Conservation (phyloP, 2,113 vertebrate species). For the Suricata suricatta region DNA sequence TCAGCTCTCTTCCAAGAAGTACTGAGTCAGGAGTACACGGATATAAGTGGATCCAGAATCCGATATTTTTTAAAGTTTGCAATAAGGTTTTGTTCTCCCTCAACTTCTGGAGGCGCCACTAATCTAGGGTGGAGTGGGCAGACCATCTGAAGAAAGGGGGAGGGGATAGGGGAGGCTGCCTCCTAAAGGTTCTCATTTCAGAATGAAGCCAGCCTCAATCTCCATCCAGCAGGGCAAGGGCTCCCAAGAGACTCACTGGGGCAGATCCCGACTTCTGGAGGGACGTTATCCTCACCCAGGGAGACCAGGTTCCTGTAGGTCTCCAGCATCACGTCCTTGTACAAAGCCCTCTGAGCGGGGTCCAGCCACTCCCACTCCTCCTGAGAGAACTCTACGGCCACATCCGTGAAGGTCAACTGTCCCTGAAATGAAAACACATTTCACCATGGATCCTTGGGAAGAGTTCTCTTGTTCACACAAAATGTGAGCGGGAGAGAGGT, state of each 20-base stretch:
- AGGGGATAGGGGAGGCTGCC: neutral
- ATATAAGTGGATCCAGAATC: neutral
- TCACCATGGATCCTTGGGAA: neutral
- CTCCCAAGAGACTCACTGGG: neutral
- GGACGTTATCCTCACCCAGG: neutral
- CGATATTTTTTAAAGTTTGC: neutral
- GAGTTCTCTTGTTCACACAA: neutral
- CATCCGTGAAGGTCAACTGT: neutral
- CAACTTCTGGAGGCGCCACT: neutral
- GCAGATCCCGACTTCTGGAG: neutral
- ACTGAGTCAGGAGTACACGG: neutral
- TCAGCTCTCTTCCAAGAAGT: neutral
- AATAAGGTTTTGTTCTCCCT: neutral
- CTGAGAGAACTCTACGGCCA: neutral
- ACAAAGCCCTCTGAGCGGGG: neutral
- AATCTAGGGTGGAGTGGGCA: neutral
- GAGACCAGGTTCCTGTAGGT: neutral
- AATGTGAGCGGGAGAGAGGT: neutral
- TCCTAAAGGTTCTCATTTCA: neutral
- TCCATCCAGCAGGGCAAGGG: neutral
- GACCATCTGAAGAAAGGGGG: neutral
- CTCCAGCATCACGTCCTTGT: neutral
- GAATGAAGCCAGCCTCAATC: neutral
- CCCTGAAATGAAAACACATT: neutral
- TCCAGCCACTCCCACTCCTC: neutral